Evolutionary conservation across 2,888 invertebrate genomes (phyloP).

Genomic region (Lasiommata megera): DNA sequence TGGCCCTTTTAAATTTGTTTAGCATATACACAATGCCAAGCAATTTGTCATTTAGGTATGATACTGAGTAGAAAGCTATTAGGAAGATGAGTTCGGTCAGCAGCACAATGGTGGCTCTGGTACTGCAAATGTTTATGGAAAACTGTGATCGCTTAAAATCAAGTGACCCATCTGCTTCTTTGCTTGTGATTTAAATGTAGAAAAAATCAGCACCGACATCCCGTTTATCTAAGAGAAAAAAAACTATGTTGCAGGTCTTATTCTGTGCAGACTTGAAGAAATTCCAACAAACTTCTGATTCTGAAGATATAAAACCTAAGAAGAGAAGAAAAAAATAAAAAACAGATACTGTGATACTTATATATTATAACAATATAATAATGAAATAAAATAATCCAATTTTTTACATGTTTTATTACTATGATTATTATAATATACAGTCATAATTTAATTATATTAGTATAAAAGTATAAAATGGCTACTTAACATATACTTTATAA

Average conservation of each 20-base stretch:
- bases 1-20: too few species aligned
- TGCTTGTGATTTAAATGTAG: too few species aligned
- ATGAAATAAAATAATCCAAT: slow-evolving; percentile 12
- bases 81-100: too few species aligned
- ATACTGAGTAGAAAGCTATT: too few species aligned
- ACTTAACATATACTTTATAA: not conserved
- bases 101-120: too few species aligned
- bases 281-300: slow-evolving; percentile 75
- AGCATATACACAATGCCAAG: too few species aligned
- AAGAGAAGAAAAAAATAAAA: slow-evolving; percentile 50
- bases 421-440: not conserved
- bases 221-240: not conserved
- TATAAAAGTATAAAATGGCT: slow-evolving; percentile 13
- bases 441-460: slow-evolving; percentile 10
- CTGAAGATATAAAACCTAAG: slow-evolving; percentile 37
- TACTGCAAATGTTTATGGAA: too few species aligned
- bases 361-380: slow-evolving; percentile 35
- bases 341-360: slow-evolving; percentile 10
- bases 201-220: too few species aligned
- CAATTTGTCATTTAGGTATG: too few species aligned
- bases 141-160: too few species aligned
- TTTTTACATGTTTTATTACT: slow-evolving; percentile 1
- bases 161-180: too few species aligned
- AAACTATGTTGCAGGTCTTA: slow-evolving; percentile 81
- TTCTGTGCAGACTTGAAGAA: slow-evolving; percentile 91